Evolutionary conservation across 2,113 vertebrate species (phyloP).

Genomic region (Ameiurus melas): DNA sequence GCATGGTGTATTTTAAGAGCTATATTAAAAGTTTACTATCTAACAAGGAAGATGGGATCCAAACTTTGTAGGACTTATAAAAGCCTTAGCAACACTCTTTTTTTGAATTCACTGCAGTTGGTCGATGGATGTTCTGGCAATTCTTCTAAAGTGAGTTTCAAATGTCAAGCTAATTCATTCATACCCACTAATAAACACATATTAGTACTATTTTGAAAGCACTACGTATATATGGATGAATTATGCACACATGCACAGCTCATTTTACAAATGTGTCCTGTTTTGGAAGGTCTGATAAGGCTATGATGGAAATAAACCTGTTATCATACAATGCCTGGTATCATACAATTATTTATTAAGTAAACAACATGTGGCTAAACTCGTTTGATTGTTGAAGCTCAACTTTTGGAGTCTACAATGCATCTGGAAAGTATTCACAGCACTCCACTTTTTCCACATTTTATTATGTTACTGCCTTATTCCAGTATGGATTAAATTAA

Average conservation of each 20-base stretch:
- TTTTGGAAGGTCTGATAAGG: neutral
- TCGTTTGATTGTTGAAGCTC: neutral
- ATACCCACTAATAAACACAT: neutral
- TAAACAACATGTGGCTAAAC: neutral
- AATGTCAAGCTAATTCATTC: neutral
- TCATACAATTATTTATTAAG: neutral
- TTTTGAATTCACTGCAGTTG: neutral
- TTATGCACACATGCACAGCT: neutral
- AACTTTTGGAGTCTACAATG: too few species aligned
- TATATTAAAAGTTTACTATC: neutral
- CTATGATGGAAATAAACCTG: neutral
- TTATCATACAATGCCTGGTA: neutral
- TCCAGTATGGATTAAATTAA: too few species aligned
- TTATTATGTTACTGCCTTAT: too few species aligned
- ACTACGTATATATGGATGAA: neutral
- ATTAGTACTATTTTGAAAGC: neutral
- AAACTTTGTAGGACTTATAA: neutral
- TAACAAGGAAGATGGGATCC: neutral
- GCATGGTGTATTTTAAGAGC: neutral
- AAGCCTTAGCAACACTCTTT: neutral
- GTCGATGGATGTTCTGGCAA: neutral
- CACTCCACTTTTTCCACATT: too few species aligned
- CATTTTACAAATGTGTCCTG: neutral
- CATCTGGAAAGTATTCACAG: too few species aligned
- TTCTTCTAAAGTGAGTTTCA: neutral